Evolutionary conservation across 1,140 invertebrate species (phyloP).

Genomic region (Oedothorax gibbosus): DNA sequence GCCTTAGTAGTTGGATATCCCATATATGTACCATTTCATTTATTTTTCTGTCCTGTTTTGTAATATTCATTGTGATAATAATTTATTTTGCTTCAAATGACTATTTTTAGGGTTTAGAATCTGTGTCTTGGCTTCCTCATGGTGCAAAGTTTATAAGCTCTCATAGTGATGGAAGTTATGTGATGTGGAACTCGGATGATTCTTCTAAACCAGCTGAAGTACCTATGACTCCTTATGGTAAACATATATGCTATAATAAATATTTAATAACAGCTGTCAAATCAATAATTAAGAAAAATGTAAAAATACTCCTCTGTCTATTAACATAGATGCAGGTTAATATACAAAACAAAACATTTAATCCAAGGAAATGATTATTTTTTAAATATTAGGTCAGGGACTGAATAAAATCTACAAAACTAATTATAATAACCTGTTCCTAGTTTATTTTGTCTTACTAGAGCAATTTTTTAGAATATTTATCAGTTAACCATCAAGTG

Average conservation of each 20-base stretch:
- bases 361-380: too few relatives aligned
- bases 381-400: too few relatives aligned
- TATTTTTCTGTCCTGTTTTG: background rate
- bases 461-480: background rate
- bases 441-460: background rate
- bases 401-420: too few relatives aligned
- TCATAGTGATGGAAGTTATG: slow-evolving; percentile 93
- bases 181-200: slow-evolving; percentile 77
- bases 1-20: background rate
- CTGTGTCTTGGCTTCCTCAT: slow-evolving; percentile 82
- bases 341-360: background rate
- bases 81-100: background rate
- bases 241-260: slow-evolving; percentile 65
- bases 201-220: slow-evolving; percentile 77
- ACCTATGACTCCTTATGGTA: slow-evolving; percentile 82
- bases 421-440: too few relatives aligned
- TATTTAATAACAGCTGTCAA: background rate
- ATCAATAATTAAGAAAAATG: too few relatives aligned
- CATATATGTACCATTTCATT: background rate
- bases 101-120: slow-evolving; percentile 85
- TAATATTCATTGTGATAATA: too few relatives aligned
- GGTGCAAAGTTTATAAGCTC: slow-evolving; percentile 88
- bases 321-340: background rate
- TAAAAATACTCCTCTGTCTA: too few relatives aligned
- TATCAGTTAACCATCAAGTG: background rate